Percentiles rank a stretch among this genome's conserved stretches.
Conservation (phyloP, 2,888 invertebrate species). For the Bimastos eiseni region DNA sequence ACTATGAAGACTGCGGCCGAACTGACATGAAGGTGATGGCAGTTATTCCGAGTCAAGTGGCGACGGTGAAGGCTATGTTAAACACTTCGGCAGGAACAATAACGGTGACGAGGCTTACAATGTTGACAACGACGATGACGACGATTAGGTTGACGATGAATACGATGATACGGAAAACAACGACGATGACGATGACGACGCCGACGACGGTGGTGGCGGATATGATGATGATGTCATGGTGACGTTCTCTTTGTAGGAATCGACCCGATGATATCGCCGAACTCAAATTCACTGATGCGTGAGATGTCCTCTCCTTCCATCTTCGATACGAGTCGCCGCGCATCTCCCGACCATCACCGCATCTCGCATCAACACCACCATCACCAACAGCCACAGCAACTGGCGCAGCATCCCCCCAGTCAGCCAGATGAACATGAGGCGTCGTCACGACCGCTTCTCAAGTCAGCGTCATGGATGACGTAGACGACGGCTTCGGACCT, state of each 20-base stretch:
- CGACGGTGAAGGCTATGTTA: not conserved
- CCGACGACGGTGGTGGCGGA: too few species aligned
- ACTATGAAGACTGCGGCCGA: too few species aligned
- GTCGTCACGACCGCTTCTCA: not conserved
- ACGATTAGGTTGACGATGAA: conserved; percentile 85
- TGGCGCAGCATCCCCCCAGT: conserved; percentile 6
- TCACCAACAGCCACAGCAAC: conserved; percentile 7
- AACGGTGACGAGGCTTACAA: not conserved
- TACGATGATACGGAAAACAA: conserved; percentile 69
- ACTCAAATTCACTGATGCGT: conserved; percentile 21
- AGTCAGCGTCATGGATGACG: not conserved
- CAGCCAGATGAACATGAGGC: not conserved
- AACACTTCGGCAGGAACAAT: not conserved
- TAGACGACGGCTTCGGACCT: not conserved
- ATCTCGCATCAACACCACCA: not conserved
- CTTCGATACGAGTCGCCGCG: not conserved
- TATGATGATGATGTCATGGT: not conserved
- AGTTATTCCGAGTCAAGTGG: not conserved
- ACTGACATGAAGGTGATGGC: conserved; percentile 77
- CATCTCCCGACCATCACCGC: not conserved
- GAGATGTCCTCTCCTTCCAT: conserved; percentile 7
- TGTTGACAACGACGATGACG: conserved; percentile 71
- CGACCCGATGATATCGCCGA: conserved; percentile 8
- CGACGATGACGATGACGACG: conserved; percentile 43
- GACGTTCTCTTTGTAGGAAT: not conserved